Evolutionary conservation across 1,140 invertebrate species (phyloP), one percentile per base, ranked within the genome.

Genomic region (Drosophila subobscura): DNA sequence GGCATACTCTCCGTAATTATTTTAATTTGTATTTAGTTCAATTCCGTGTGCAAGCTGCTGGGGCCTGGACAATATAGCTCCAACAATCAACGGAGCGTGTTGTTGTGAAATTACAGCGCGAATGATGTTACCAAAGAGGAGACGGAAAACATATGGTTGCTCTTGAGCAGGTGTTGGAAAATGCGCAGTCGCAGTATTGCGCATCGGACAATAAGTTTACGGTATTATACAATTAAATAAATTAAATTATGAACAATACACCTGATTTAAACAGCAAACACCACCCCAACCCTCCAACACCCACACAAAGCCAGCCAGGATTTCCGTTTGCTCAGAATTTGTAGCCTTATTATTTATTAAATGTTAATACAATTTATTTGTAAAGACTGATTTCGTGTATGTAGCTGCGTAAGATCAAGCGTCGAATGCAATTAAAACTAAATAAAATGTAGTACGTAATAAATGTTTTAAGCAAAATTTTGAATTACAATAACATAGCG

Each of bases 1-100:
- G 85, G 85, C 77, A 89, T 89, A 58, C 68, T 89, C 42, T 89
- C 85, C 51, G 80, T 89, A 50, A 89, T 89, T 79, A 89, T 89
- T 50, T 70, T 89, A 54, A 86, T 89, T 27, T 89, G 77, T 89
- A 89, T 89, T 73, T 89, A 81, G 54, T 71, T 55, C 27, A 61
- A 49, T 25, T 41, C 61, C 33, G 33, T 37, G 33, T 37, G 33
- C 10, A 3, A 37, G 33, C 33, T 37, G 33, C 10, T 37, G 33
- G 10, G 33, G 10, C 33, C 33, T 37, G 33, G 33, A 37, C 10
- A 37, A 37, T 37, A 8, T 37, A 37, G 33, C 33, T 37, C 10
- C 33, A 37, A 37, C 33, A 37, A 37, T 37, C 71, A 44, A 20
- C 42, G 52, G 60, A 33, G 58, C 44, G 40, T 27, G 46, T 46